Conservation (phyloP, 2,797 vertebrate genomes). For the Xyrichtys novacula region DNA sequence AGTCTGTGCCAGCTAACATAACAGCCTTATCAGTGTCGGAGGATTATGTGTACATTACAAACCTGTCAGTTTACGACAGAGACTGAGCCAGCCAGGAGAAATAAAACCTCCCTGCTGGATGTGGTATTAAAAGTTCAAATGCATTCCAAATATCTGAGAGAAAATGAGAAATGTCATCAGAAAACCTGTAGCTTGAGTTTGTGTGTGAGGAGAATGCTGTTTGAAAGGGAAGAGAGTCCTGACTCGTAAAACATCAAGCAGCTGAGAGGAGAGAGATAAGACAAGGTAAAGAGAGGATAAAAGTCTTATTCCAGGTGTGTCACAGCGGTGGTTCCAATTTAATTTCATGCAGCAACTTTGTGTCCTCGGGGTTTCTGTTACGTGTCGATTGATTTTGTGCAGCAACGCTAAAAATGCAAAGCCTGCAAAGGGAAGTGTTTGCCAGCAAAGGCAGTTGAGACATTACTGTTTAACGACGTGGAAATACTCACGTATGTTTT, state of each 20-base stretch:
- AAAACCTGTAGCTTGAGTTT: background rate
- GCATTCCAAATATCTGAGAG: constrained; percentile 33
- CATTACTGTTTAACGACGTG: constrained; percentile 19
- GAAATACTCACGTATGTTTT: constrained; percentile 4
- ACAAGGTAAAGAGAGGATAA: constrained; percentile 9
- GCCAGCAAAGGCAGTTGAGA: constrained; percentile 1
- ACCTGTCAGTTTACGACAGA: constrained; percentile 49
- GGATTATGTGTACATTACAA: constrained; percentile 52
- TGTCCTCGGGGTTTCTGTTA: constrained; percentile 5
- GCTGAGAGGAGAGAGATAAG: constrained; percentile 10
- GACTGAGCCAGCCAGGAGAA: constrained; percentile 47
- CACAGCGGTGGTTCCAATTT: constrained; percentile 22
- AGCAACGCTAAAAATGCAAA: constrained; percentile 17
- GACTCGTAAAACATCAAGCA: constrained; percentile 39
- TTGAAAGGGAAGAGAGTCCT: constrained; percentile 25
- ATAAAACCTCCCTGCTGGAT: constrained; percentile 45
- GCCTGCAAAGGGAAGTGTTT: background rate
- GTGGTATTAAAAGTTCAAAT: constrained; percentile 38
- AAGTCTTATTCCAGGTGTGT: constrained; percentile 33
- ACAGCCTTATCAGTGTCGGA: constrained; percentile 46
- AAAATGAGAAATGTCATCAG: constrained; percentile 43
- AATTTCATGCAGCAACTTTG: constrained; percentile 16
- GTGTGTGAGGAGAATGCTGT: constrained; percentile 13
- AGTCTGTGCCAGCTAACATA: constrained; percentile 50
- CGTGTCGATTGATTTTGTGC: constrained; percentile 29